Base-by-base conservation (phyloP, 2,797 vertebrate genomes). In the Brachymystax lenok region DNA sequence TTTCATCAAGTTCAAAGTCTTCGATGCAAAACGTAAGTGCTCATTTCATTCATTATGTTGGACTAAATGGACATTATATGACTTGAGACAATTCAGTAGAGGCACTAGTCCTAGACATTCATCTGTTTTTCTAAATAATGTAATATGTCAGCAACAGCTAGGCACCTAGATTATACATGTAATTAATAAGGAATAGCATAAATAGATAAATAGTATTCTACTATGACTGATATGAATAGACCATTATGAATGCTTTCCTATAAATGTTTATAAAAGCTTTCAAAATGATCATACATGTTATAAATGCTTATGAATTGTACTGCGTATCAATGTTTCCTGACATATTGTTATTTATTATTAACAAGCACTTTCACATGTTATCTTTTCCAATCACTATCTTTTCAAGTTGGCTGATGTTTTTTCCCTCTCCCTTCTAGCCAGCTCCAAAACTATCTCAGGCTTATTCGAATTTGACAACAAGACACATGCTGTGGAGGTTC, bases 1-100 rank as follows among this genome's bases (percentile, higher is more conserved):
- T 74, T 98, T 99, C 87, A 95, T 96, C 91, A 99, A 98, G 91
- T 98, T 96, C 90, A 99, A 99, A 94, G 96, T 97, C 86, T 99
- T 99, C 89, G 97, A 98, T 89, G 96, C 96, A 84, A 99, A 98
- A 95, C 97, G 98, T 99, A 91, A 98, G 97, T 97, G 8, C 21
- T 63, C 40, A 46, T 46, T 12, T 46, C 3, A 46, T 63, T 24
- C 59, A 63, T 24, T 10, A 13, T 63, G 21, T 63, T 63, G 59
- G 59, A 27, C 59, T 63, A 8, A 24, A 21, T 61, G 8, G 59
- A 61, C n/a, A 5, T 17, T 21, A 63, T 63, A 21, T 63, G 1
- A 13, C 12, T 19, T 1, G 10, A 46, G 35, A 7, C 35, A 35
- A 35, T 35, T 35, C 35, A 7, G 35, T 35, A 35, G 35, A 35